A percentile compares a stretch with the other conserved stretches of the same genome.
Evolutionary conservation across 2,113 vertebrate genomes (phyloP).

Genomic region (Capricornis sumatraensis): DNA sequence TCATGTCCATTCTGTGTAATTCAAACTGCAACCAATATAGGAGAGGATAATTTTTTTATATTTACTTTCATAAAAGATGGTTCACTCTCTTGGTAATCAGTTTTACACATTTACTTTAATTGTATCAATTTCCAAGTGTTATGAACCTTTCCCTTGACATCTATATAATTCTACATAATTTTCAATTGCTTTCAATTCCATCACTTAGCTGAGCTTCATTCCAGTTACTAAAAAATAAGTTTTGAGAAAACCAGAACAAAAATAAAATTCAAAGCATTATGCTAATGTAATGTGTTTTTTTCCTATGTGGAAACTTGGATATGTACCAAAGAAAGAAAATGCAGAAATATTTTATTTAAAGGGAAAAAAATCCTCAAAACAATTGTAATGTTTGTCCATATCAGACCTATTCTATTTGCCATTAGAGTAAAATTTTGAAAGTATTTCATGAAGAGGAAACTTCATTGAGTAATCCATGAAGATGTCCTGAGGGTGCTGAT

Average conservation of each 20-base stretch:
- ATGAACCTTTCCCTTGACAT: not conserved
- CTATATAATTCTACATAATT: slow-evolving; percentile 34
- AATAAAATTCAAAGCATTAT: slow-evolving; percentile 18
- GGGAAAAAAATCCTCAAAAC: not conserved
- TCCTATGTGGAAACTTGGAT: not conserved
- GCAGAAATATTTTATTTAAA: not conserved
- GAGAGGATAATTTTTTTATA: not conserved
- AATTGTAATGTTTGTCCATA: not conserved
- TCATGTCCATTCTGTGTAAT: not conserved
- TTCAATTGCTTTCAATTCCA: not conserved
- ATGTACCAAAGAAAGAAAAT: not conserved
- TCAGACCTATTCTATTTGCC: not conserved
- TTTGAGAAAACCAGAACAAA: slow-evolving; percentile 5
- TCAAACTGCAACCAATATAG: not conserved
- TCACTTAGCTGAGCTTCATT: slow-evolving; percentile 22
- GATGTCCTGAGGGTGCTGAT: not conserved
- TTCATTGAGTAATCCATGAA: not conserved
- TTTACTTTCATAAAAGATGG: not conserved
- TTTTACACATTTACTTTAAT: slow-evolving; percentile 23
- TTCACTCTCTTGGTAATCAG: not conserved
- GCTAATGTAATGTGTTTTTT: not conserved
- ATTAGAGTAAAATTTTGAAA: not conserved
- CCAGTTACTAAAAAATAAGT: not conserved
- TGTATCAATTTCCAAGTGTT: slow-evolving; percentile 20
- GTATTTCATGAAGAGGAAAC: not conserved